Evolutionary conservation across 2,113 vertebrate genomes (phyloP), one percentile per base, ranked within the genome.

Genomic region (Callopanchax toddi): DNA sequence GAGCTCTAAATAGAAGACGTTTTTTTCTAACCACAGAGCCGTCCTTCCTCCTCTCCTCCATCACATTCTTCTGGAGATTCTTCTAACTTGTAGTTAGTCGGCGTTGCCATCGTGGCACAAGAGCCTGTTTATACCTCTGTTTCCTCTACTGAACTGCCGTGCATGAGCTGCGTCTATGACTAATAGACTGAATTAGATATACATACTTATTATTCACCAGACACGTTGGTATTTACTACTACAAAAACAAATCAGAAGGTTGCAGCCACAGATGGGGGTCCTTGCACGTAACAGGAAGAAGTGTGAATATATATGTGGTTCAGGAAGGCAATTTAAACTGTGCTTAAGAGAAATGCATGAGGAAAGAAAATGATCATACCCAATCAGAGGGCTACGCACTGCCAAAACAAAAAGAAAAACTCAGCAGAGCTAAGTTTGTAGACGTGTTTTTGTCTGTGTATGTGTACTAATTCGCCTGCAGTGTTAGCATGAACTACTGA

Each of bases 151-250:
- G 21, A 25, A 74, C 50, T 52, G 32, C 57, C 49, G 42, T 57
- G 54, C 49, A 53, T 37, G 67, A 61, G 56, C 42, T 54, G 52
- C 51, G 34, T 42, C 48, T 54, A 23, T 9, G 5, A 71, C 55
- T 61, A 67, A 82, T 65, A 40, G 58, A 59, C 43, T 34, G 18
- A 68, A 75, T 83, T 71, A 70, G 25, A 71, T 51, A 64, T 43
- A 52, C 60, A 55, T 60, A 58, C 17, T 58, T 71, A 60, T 60
- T 62, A 48, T 52, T 59, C 71, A 63, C 57, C 5, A n/a, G 48
- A 51, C 60, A 64, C 58, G 13, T n/a, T n/a, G 39, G 36, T 9
- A 56, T 67, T 77, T 67, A 51, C 61, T 71, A 55, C 42, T 52
- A 79, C 37, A 40, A 51, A 57, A 62, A 63, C 37, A 60, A 61